A percentile compares a stretch with the other conserved stretches of the same genome.
Evolutionary conservation across 23 tunicate genomes (phyloP).

Genomic region (Styela plicata): DNA sequence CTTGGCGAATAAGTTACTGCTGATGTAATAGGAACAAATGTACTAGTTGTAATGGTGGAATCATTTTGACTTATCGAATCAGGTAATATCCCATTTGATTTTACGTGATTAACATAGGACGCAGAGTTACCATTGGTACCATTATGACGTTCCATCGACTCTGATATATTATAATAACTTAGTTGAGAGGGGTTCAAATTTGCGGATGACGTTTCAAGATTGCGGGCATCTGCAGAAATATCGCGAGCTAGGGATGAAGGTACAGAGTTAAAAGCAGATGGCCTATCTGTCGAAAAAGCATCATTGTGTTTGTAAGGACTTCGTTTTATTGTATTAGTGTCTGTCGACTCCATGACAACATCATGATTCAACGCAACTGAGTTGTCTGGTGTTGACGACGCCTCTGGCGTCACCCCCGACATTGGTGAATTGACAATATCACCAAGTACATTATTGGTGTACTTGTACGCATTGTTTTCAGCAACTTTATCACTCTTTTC

Average conservation of each 20-base stretch:
- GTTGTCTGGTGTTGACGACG: neutral
- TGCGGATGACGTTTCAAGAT: neutral
- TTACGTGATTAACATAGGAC: neutral
- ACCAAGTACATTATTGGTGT: neutral
- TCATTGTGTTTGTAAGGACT: constrained; percentile 66
- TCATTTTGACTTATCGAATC: neutral
- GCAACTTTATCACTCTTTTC: neutral
- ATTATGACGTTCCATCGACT: neutral
- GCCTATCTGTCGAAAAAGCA: neutral
- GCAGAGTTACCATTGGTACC: neutral
- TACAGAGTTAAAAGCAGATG: constrained; percentile 3
- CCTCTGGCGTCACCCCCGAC: neutral
- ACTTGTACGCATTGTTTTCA: neutral
- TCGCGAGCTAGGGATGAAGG: constrained; percentile 11
- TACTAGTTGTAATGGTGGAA: neutral
- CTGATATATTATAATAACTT: neutral
- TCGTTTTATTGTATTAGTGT: constrained; percentile 71
- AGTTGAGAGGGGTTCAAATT: neutral
- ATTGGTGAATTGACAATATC: neutral
- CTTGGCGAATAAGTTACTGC: neutral
- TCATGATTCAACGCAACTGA: neutral
- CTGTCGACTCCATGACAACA: constrained; percentile 35
- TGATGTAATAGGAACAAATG: constrained; percentile 1
- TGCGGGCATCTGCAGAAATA: neutral
- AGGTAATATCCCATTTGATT: neutral